Base-by-base conservation (phyloP, 2,113 vertebrate genomes). In the Tychaedon coryphoeus region DNA sequence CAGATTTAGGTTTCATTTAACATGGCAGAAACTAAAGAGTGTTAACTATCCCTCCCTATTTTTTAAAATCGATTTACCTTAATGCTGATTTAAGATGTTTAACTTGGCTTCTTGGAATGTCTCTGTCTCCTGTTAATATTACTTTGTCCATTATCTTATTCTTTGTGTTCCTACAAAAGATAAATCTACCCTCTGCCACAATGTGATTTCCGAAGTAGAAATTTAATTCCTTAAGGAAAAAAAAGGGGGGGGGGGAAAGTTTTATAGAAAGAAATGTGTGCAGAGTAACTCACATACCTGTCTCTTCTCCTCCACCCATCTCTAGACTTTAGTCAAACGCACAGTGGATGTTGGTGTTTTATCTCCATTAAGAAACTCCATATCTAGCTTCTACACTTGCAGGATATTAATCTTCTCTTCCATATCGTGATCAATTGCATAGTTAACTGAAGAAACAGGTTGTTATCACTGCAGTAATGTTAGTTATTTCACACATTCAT, bases 11-110 rank as follows among this genome's bases (percentile, higher is more conserved):
- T 87, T 94, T 90, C 36, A 65, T 54, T 82, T 65, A 74, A 42
- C 40, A 38, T 18, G 33, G 61, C 29, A 36, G 50, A 69, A 75
- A 81, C 62, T 70, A 76, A 90, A 82, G 74, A 23, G 43, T 53
- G 20, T 66, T 88, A 69, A 18, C 82, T 76, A n/a, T 45, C 12
- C 34, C 11, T 36, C 26, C n/a, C 36, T 33, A 2, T 16, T 58
- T 85, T 34, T 28, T 1, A 2, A 4, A 58, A 83, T 73, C 5
- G 4, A 61, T 94, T 96, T 90, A 77, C 72, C 48, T 80, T 85
- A 75, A 78, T 73, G 33, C 61, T 75, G 69, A 57, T 87, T 91
- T 89, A 71, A 92, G 72, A 74, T 48, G n/a, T 88, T 92, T 92
- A 81, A 74, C 61, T 89, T 92, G 82, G 72, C 72, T 86, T 80